Percentiles rank a stretch among this genome's conserved stretches.
These are phyloP conservation scores for Holacanthus passer DNA, from an alignment of 2,113 vertebrate genomes.

Conservation along the genomic window DNA sequence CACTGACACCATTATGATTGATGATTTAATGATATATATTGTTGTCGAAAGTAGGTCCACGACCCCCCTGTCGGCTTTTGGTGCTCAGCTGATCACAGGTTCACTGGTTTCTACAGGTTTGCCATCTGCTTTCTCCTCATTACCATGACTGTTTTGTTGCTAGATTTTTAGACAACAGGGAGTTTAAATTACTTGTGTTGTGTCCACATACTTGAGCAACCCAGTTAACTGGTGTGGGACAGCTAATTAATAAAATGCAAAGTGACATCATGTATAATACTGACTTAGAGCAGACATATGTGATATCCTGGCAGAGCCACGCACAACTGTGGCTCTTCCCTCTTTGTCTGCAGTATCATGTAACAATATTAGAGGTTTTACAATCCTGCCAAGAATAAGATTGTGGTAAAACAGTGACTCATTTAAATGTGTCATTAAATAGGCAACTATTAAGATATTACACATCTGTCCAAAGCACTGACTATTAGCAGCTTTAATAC, in stretches of 20 bases:
- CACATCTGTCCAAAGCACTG: background rate
- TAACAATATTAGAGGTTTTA: background rate
- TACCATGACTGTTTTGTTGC: background rate
- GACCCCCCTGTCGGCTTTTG: background rate
- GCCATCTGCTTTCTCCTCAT: background rate
- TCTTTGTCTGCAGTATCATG: background rate
- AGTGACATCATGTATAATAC: background rate
- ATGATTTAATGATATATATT: background rate
- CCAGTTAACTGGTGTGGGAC: too few species aligned
- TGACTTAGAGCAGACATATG: background rate
- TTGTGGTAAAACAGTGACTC: background rate
- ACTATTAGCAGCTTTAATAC: background rate
- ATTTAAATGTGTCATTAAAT: too few species aligned
- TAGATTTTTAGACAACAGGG: too few species aligned
- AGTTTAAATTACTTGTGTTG: background rate
- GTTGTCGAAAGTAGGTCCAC: constrained; percentile 1
- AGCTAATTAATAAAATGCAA: background rate
- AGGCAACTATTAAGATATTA: background rate
- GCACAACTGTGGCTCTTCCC: background rate
- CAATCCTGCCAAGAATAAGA: background rate
- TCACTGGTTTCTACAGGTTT: background rate
- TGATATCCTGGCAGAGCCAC: background rate
- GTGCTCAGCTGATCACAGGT: background rate
- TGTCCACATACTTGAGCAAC: background rate
- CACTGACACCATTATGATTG: background rate